Evolutionary conservation across 2,113 vertebrate species (phyloP), one percentile per base, ranked within the genome.

Genomic region (Pterocles gutturalis): DNA sequence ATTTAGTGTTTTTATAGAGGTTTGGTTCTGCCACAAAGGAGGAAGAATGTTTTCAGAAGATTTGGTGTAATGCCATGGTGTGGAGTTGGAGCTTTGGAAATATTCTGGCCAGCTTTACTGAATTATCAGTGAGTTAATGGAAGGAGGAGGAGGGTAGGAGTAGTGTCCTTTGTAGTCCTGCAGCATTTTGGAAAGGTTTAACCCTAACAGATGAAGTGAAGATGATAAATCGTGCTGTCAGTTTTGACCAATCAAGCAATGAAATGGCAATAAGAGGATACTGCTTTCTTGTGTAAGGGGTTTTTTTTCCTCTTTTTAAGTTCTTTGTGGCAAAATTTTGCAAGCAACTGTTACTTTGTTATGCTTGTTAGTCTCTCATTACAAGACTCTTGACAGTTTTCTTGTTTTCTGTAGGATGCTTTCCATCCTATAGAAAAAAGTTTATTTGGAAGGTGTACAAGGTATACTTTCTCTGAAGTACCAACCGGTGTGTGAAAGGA

Each of bases 141-240:
- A 54, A 88, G 60, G 71, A 48, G 20, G 92, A 34, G 57, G 46
- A 83, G 46, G 34, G 49, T 34, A 33, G 16, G 28, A 77, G 62
- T 45, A 75, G 70, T 82, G 81, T 83, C 72, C 60, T 88, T 77
- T 82, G 24, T 28, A 93, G 66, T 89, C 28, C 75, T 90, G 87
- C 48, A 95, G 88, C 46, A 26, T 85, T 95, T 93, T 90, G 93
- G 90, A 71, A 96, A 96, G 83, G 89, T 97, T 96, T 96, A 92
- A 95, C 83, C 87, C 62, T 72, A 95, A 61, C 43, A 92, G 83
- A 89, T 95, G 92, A 97, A 94, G 89, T 90, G 96, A 90, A 92
- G 31, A 97, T 98, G 97, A 97, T 96, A 87, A 93, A 98, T 98
- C 28, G 7, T 64, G 49, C 81, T 97, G 96, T 95, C 96, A 94